phyloP scores from a whole-genome alignment of 1,140 invertebrate species.

The Hypsibius dujardini region DNA sequence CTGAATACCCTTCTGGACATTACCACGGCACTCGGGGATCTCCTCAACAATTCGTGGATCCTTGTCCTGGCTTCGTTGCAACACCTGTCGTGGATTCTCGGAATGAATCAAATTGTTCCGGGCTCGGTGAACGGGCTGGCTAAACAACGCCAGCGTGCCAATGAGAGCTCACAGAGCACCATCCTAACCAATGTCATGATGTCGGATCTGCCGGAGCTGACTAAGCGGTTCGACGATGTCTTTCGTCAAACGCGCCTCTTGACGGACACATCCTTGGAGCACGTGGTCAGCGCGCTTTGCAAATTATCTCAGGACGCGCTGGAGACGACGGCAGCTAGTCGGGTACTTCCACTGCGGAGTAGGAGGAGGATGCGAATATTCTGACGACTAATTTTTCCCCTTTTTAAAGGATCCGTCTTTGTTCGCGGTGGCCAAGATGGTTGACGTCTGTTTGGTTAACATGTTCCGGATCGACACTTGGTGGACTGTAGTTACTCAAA shows the following conservation, averaged over 20 bases:
- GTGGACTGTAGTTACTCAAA: slow-evolving; percentile 88
- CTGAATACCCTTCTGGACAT: slow-evolving; percentile 72
- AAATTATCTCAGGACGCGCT: slow-evolving; percentile 90
- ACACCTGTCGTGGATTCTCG: slow-evolving; percentile 94
- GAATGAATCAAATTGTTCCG: slow-evolving; percentile 46
- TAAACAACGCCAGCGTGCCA: slow-evolving; percentile 19
- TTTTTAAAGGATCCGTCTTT: slow-evolving; percentile 65
- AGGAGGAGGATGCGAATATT: too few species aligned
- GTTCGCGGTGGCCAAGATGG: slow-evolving; percentile 86
- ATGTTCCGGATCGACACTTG: slow-evolving; percentile 76
- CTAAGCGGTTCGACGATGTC: slow-evolving; percentile 26
- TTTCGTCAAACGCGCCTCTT: slow-evolving; percentile 32
- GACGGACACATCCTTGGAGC: slow-evolving; percentile 81
- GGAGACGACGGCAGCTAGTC: slow-evolving; percentile 84
- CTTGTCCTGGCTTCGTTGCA: slow-evolving; percentile 77
- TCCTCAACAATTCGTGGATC: slow-evolving; percentile 81
- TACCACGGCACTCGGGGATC: slow-evolving; percentile 75
- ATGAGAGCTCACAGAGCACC: slow-evolving; percentile 43
- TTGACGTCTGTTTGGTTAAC: slow-evolving; percentile 89
- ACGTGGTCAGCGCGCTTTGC: slow-evolving; percentile 86
- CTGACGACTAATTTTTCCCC: background rate
- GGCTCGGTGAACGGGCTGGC: slow-evolving; percentile 20
- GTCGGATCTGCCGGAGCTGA: slow-evolving; percentile 74
- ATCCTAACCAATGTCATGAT: slow-evolving; percentile 85
- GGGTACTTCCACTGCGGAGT: slow-evolving; percentile 38